These are phyloP conservation scores for Nemapogon koenigi DNA, from an alignment of 2,888 invertebrate species.

Conservation along the genomic window DNA sequence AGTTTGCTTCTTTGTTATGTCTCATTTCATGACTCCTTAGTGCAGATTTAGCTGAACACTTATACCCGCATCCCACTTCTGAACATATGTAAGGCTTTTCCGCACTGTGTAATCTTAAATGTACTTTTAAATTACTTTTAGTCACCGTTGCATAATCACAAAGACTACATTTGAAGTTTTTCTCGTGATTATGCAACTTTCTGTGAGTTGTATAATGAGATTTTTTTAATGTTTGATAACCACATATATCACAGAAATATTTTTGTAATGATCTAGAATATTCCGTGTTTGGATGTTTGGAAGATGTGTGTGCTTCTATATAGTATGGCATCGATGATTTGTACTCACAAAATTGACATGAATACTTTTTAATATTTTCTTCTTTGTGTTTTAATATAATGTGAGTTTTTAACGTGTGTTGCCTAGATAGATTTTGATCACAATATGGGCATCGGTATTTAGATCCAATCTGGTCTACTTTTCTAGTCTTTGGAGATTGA, in stretches of 20 bases:
- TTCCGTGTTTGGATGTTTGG: slow-evolving; percentile 8
- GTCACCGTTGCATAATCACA: slow-evolving; percentile 25
- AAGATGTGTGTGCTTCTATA: slow-evolving; percentile 6
- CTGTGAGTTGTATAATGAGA: slow-evolving; percentile 25
- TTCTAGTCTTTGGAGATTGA: slow-evolving; percentile 4
- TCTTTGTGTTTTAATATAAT: slow-evolving; percentile 7
- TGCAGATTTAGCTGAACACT: slow-evolving; percentile 22
- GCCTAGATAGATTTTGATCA: not conserved
- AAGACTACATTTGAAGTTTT: slow-evolving; percentile 19
- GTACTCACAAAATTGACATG: slow-evolving; percentile 5
- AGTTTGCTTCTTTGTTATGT: slow-evolving; percentile 25
- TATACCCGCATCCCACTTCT: slow-evolving; percentile 19
- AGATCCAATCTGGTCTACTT: not conserved
- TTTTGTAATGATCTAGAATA: not conserved
- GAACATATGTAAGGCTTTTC: slow-evolving; percentile 22
- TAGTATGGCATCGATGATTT: slow-evolving; percentile 10
- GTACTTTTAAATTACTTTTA: slow-evolving; percentile 27
- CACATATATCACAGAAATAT: slow-evolving; percentile 22
- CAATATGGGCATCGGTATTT: slow-evolving; percentile 10
- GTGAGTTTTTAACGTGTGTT: slow-evolving; percentile 5
- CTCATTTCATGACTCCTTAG: slow-evolving; percentile 27
- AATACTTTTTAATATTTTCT: slow-evolving; percentile 3
- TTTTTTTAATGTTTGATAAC: slow-evolving; percentile 23
- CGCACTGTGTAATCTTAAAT: slow-evolving; percentile 24
- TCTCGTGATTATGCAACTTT: slow-evolving; percentile 20